Evolutionary conservation across 2,888 invertebrate species (phyloP), one percentile per base, ranked within the genome.

Genomic region (Doris montereyensis): DNA sequence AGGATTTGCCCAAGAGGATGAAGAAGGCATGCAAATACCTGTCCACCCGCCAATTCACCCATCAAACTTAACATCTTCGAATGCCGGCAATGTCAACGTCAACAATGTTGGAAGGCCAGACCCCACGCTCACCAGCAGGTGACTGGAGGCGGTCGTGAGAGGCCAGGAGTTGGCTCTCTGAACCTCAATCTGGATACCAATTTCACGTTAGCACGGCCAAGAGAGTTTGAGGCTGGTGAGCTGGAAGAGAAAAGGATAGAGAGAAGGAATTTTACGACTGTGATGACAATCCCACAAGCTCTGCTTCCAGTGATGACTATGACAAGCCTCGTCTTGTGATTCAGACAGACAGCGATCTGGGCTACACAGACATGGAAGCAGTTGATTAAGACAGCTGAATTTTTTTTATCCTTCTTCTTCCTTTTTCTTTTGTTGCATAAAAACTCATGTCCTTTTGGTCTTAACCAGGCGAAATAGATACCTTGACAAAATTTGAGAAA

Each of bases 331-430:
- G 41, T n/a, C 68, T 79, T 58, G 76, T 81, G 34, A 81, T 82
- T 13, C 76, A 80, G 34, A 41, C 75, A 35, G 58, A 26, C 21
- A 24, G 65, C 3, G 83, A 84, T 57, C 79, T 85, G 3, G 85
- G 84, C 4, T 88, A 88, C 75, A 88, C 87, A 3, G 88, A 88
- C 77, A 88, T 88, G 88, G 88, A 88, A 73, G 86, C 87, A 41
- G 87, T 88, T 0, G 88, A 88, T 81, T 88, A 77, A 84, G 0
- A 1, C 17, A 41, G 10, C 13, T n/a, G 17, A 28, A 68, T 34
- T 26, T 32, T 68, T n/a, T 68, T 17, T 57, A 52, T 52, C 68
- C 30, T 32, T 28, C 57, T 26, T 32, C 30, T 35, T 28, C 34
- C 58, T 70, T 70, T 4, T 70, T 72, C 30, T 65, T 32, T 28